Conservation (phyloP, 2,113 vertebrate genomes). For the Zapornia atra region DNA sequence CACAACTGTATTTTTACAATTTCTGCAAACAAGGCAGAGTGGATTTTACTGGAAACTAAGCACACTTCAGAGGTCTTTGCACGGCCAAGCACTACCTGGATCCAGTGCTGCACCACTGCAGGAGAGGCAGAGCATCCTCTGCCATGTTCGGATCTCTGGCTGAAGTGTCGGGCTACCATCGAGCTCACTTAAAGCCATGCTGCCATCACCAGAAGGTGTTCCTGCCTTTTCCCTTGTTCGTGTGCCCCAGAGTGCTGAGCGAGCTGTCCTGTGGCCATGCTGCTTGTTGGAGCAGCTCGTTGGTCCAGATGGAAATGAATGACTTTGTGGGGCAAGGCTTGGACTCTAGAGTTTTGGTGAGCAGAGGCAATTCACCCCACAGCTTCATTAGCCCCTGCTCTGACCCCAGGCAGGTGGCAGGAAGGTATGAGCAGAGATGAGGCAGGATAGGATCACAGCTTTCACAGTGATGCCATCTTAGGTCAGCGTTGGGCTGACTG, state of each 20-base stretch:
- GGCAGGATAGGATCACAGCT: not conserved
- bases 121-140: not conserved
- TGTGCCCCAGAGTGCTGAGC: not conserved
- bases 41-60: not conserved
- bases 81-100: not conserved
- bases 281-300: rapidly evolving
- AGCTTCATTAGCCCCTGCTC: not conserved
- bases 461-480: not conserved
- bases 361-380: not conserved
- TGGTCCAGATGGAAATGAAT: not conserved
- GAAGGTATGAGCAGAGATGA: not conserved
- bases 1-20: not conserved
- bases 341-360: not conserved
- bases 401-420: not conserved
- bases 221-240: not conserved
- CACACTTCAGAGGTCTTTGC: not conserved
- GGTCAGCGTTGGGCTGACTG: not conserved
- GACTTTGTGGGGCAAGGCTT: not conserved
- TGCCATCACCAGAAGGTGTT: not conserved
- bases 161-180: not conserved
- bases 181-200: not conserved
- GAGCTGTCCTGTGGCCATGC: not conserved
- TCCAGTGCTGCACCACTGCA: not conserved
- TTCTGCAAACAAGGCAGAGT: not conserved
- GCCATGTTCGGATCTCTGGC: not conserved